Percentiles rank a stretch among this genome's conserved stretches.
phyloP scores from a whole-genome alignment of 2,113 vertebrate species.

The Lycocorax pyrrhopterus region DNA sequence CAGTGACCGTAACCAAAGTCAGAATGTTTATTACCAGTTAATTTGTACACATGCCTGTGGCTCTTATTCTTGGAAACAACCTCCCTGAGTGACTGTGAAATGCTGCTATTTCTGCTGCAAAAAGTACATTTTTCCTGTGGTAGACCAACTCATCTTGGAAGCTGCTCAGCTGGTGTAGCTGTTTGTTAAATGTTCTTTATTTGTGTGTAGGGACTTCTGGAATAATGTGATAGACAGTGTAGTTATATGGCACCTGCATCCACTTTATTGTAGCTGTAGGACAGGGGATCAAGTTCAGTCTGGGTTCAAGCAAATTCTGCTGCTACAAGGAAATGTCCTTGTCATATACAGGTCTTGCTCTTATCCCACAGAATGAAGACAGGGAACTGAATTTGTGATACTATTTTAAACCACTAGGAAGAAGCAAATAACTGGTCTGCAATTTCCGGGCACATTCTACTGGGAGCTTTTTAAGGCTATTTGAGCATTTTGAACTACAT shows the following conservation, averaged over 20 bases:
- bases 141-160: slow-evolving; percentile 21
- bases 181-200: neutral
- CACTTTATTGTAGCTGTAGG: neutral
- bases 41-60: slow-evolving; percentile 50
- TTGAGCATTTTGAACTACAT: slow-evolving; percentile 55
- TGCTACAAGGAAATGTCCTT: neutral
- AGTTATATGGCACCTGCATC: neutral
- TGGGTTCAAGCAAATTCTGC: neutral
- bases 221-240: neutral
- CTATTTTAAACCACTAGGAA: neutral
- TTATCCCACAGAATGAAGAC: neutral
- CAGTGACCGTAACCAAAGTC: slow-evolving; percentile 4
- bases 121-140: slow-evolving; percentile 7
- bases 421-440: neutral
- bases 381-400: neutral
- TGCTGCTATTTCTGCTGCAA: slow-evolving; percentile 39
- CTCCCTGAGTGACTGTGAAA: slow-evolving; percentile 6
- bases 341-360: neutral
- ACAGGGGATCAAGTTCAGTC: neutral
- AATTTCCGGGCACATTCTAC: slow-evolving; percentile 4
- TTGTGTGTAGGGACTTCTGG: neutral
- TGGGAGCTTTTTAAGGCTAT: slow-evolving; percentile 36
- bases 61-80: slow-evolving; percentile 39
- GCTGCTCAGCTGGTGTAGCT: neutral
- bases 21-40: slow-evolving; percentile 35